phyloP scores from a whole-genome alignment of 1,140 invertebrate genomes.

The Acromyrmex heyeri region DNA sequence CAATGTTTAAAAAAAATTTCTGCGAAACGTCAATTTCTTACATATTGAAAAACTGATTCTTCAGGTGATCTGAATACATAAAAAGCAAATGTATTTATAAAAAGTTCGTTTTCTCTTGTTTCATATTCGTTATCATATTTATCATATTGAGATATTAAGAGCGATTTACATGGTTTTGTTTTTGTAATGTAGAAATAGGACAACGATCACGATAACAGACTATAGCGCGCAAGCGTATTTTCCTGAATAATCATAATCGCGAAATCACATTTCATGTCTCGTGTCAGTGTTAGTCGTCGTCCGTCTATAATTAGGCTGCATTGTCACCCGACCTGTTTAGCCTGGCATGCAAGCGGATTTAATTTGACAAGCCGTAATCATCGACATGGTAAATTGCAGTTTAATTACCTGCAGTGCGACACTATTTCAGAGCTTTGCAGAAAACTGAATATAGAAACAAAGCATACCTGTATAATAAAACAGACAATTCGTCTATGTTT shows the following conservation, averaged over 20 bases:
- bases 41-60: neutral
- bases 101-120: neutral
- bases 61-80: neutral
- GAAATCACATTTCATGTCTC: conserved; percentile 24
- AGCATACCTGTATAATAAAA: neutral
- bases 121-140: neutral
- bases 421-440: conserved; percentile 23
- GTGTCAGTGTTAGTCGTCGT: conserved; percentile 6
- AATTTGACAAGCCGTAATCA: conserved; percentile 59
- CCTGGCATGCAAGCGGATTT: conserved; percentile 51
- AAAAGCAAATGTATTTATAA: neutral
- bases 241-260: conserved; percentile 43
- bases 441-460: conserved; percentile 3
- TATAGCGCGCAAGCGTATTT: neutral
- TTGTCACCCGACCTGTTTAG: conserved; percentile 45
- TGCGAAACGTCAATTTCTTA: neutral
- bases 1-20: neutral
- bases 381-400: conserved; percentile 46
- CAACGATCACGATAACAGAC: neutral
- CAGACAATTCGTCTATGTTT: neutral
- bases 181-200: neutral
- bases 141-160: neutral
- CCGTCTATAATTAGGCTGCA: conserved; percentile 48
- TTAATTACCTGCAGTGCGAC: conserved; percentile 56
- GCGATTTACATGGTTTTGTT: neutral